Evolutionary conservation across 1,140 invertebrate species (phyloP), one percentile per base, ranked within the genome.

Genomic region (Aradophagus sp.): DNA sequence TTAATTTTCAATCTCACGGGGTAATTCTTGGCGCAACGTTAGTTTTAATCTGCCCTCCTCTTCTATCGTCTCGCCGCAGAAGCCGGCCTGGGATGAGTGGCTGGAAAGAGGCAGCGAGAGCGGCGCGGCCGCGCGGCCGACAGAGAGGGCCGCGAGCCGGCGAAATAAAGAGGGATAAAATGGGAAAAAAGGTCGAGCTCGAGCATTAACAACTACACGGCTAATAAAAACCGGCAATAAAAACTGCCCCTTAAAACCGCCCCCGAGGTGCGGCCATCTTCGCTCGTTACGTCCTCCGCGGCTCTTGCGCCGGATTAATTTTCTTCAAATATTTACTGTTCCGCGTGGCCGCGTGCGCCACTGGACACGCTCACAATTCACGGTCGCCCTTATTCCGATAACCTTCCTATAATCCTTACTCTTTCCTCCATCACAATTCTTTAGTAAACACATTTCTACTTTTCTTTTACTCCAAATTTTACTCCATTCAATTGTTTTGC

Each of bases 1-100:
- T 86, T 86, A 86, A 86, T 86, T 86, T 86, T 86, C 83, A 85
- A 85, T 85, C 80, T 86, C 84, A 83, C 83, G 80, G 80, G 82
- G 80, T 84, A 85, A 86, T 86, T 85, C 84, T 84, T 84, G 81
- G 80, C 77, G 80, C 82, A 80, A 82, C 80, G 80, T 83, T 85
- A 84, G 81, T 84, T 84, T 85, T 85, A 84, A 84, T 84, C 83
- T 84, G 81, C 82, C 80, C 80, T 82, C 76, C 74, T 70, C 74
- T 75, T 72, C 69, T 73, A 73, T 63, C 70, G 61, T 73, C 68
- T 68, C 73, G 71, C 67, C 73, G 53, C 56, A 72, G 67, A 72
- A 72, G 58, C 61, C 27, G 50, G 52, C 42, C 58, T 62, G 71
- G 65, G 52, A 53, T 55, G 65, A 59, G 67, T 42, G 42, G 62